These are phyloP conservation scores for Camelus bactrianus DNA, from an alignment of 2,113 vertebrate genomes.

Conservation along the genomic window DNA sequence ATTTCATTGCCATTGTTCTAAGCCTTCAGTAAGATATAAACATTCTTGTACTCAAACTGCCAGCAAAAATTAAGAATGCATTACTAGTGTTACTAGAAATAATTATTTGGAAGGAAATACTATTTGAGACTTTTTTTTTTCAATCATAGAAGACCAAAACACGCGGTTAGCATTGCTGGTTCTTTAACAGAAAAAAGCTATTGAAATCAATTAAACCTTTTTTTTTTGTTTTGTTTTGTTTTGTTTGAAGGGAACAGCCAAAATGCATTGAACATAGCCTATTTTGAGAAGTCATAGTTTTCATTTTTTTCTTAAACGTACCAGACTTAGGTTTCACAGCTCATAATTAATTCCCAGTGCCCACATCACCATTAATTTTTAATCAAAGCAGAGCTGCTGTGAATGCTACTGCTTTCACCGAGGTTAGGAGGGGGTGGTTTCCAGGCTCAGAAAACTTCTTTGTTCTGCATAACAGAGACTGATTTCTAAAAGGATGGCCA, in stretches of 20 bases:
- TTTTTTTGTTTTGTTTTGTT: too few species aligned
- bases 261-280: slow-evolving; percentile 5
- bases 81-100: slow-evolving; percentile 16
- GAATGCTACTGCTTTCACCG: slow-evolving; percentile 18
- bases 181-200: slow-evolving; percentile 31
- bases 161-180: background rate
- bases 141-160: slow-evolving; percentile 37
- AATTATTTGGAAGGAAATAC: slow-evolving; percentile 48
- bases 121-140: background rate
- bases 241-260: background rate
- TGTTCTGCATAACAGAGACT: slow-evolving; percentile 51
- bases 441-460: slow-evolving; percentile 50
- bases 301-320: slow-evolving; percentile 50
- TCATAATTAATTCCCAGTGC: slow-evolving; percentile 73
- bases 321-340: slow-evolving; percentile 56
- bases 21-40: slow-evolving; percentile 37
- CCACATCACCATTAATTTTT: slow-evolving; percentile 69
- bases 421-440: background rate
- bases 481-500: slow-evolving; percentile 46
- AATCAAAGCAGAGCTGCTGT: slow-evolving; percentile 14
- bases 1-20: background rate
- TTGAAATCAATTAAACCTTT: background rate
- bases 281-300: slow-evolving; percentile 42
- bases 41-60: background rate
- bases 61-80: slow-evolving; percentile 58